Evolutionary conservation across 2,888 invertebrate genomes (phyloP).

Genomic region (Spisula subtruncata): DNA sequence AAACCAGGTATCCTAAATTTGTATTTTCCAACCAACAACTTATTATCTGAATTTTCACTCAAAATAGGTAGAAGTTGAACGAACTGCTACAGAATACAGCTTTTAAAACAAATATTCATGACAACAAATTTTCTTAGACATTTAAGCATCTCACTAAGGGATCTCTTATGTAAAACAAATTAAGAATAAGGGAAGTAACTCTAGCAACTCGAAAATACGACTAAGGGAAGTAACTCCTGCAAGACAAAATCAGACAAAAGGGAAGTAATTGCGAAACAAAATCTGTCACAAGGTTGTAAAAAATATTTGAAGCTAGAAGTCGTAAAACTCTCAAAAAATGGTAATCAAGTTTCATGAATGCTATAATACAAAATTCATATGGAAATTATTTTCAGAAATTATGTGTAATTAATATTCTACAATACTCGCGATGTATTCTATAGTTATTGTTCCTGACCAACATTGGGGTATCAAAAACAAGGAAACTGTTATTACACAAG

Average conservation of each 20-base stretch:
- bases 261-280: neutral
- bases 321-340: neutral
- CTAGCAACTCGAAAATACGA: too few species aligned
- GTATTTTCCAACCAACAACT: too few species aligned
- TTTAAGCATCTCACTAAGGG: too few species aligned
- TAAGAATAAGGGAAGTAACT: too few species aligned
- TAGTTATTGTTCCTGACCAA: neutral
- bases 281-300: neutral
- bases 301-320: neutral
- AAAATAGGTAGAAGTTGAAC: too few species aligned
- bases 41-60: too few species aligned
- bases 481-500: conserved; percentile 18
- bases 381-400: neutral
- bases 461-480: neutral
- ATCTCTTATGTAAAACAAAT: too few species aligned
- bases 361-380: neutral
- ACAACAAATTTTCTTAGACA: too few species aligned
- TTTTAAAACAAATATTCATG: too few species aligned
- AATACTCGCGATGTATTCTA: neutral
- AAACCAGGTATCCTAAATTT: too few species aligned
- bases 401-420: neutral
- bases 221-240: too few species aligned
- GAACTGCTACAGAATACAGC: too few species aligned
- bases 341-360: neutral
- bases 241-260: neutral